Percentiles rank a stretch among this genome's conserved stretches.
Conservation (phyloP, 2,113 vertebrate genomes). For the Archilochus colubris region DNA sequence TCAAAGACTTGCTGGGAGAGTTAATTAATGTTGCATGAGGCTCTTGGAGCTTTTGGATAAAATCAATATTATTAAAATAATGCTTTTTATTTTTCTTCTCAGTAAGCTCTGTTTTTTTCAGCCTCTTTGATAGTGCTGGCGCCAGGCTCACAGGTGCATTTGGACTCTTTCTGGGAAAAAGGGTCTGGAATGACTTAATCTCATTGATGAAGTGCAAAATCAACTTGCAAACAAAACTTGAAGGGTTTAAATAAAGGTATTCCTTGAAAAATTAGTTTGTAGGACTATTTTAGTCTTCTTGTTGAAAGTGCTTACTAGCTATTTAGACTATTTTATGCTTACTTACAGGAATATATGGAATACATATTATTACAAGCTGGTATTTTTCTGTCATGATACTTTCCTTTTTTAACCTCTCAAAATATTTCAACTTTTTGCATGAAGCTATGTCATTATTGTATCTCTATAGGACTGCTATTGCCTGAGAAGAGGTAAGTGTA, state of each 20-base stretch:
- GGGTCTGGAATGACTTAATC: background rate
- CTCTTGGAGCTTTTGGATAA: background rate
- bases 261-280: background rate
- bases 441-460: background rate
- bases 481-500: background rate
- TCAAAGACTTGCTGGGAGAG: background rate
- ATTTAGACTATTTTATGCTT: background rate
- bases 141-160: background rate
- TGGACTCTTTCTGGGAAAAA: background rate
- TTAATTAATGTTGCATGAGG: slow-evolving; percentile 24
- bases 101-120: background rate
- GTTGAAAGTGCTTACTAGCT: background rate
- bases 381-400: background rate
- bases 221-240: background rate
- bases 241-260: background rate
- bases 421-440: background rate
- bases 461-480: background rate
- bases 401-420: background rate
- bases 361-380: background rate
- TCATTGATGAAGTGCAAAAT: background rate
- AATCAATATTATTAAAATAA: background rate
- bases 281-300: background rate
- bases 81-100: background rate
- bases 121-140: background rate
- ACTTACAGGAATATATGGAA: background rate